Evolutionary conservation across 2,113 vertebrate species (phyloP).

Genomic region (Dissostichus mawsoni): DNA sequence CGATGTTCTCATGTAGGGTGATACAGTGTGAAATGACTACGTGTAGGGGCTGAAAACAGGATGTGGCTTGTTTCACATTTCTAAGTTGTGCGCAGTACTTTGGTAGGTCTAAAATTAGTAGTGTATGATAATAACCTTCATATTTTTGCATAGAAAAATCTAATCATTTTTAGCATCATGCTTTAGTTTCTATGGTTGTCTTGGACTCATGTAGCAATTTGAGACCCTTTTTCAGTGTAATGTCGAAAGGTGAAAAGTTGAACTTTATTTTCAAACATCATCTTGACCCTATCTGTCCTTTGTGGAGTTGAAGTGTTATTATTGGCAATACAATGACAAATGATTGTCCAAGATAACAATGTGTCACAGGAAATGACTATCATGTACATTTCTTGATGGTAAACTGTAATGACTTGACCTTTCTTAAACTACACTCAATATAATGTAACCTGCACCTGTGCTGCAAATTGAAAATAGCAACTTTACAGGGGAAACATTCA

Average conservation of each 20-base stretch:
- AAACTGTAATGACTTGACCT: background rate
- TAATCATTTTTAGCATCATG: background rate
- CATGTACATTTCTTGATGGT: background rate
- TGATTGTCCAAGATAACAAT: background rate
- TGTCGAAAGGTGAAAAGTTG: background rate
- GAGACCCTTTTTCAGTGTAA: background rate
- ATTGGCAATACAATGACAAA: background rate
- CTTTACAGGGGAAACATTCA: background rate
- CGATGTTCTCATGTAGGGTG: background rate
- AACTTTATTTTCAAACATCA: background rate
- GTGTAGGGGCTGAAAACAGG: slow-evolving; percentile 54
- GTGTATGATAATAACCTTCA: background rate
- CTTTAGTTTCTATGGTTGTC: background rate
- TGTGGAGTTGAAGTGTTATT: too few relatives aligned
- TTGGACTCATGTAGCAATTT: background rate
- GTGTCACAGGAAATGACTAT: background rate
- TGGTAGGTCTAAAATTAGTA: background rate
- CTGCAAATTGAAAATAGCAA: background rate
- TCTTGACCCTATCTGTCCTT: background rate
- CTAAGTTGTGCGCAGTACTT: background rate
- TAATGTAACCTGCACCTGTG: slow-evolving; percentile 2
- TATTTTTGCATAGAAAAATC: background rate
- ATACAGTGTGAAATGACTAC: background rate
- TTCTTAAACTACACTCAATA: background rate
- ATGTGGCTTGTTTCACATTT: slow-evolving; percentile 53